Base-by-base conservation (phyloP, 2,113 vertebrate genomes). In the Tachycineta bicolor region DNA sequence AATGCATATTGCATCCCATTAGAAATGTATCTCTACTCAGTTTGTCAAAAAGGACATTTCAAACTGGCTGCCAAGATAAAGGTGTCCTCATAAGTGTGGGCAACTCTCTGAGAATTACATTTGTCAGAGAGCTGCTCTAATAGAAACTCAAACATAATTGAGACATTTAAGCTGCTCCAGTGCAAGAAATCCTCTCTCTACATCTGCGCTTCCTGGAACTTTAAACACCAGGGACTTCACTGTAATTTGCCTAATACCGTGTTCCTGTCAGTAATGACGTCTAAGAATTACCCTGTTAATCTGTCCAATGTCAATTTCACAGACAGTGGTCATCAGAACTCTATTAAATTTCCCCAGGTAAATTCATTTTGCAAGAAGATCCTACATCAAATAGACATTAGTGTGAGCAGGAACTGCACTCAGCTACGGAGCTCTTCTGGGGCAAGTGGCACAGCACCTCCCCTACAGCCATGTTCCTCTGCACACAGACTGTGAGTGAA, bases 141-240 rank as follows among this genome's bases (percentile, higher is more conserved):
- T 64, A 97, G 75, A 96, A 96, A 95, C 39, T 74, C 62, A 91
- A 96, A 81, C 58, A 74, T 96, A 94, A 97, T 86, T 94, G 86
- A 79, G 94, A 97, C 34, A 97, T 95, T 97, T 93, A 96, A 97
- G 83, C 93, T 90, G 78, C 52, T 41, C 37, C 33, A 84, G 47
- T 74, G 64, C 64, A 96, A 97, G 80, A 96, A 95, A 96, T 93
- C 75, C 68, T 95, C 88, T 93, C 43, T 87, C 41, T 90, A 90
- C 73, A 89, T 90, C 91, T 96, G 71, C 79, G 81, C 44, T 97
- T 97, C 85, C 90, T 94, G 93, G 89, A 97, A 97, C 77, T 70
- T 93, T 82, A 94, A 97, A 89, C 93, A 94, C 56, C 46, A 84
- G 75, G 55, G 88, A 92, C 69, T 96, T 94, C 50, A 80, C 83